Base-by-base conservation (phyloP, 2,113 vertebrate genomes). In the Morone chrysops region DNA sequence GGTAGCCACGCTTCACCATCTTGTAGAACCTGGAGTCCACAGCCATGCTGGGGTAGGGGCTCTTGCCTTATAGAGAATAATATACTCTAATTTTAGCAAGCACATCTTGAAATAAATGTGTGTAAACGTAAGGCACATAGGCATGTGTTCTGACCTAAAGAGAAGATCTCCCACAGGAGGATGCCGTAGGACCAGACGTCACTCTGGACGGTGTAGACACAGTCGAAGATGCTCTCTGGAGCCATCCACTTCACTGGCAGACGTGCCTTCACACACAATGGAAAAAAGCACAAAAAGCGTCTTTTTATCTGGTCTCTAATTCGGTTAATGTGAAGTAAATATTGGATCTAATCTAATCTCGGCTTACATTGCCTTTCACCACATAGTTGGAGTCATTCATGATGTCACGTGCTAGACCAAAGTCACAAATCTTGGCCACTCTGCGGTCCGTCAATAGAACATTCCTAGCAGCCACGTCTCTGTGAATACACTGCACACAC, bases 171-270 rank as follows among this genome's bases (percentile, higher is more conserved):
- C 98, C 98, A 99, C 82, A 99, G 95, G 6, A 99, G 96, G 92
- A 99, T 99, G 61, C 98, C 98, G 0, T 99, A 99, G 53, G 98
- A 99, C 98, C 98, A 99, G 83, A 99, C 98, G 2, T 99, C 98
- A 0, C 98, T 99, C 95, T 99, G 98, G 70, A 97, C 95, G 0
- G 98, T 99, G 94, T 99, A 99, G 72, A 99, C 91, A 18, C 98
- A 99, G 70, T 99, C 97, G 10, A 99, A 99, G 89, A 99, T 99
- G 88, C 98, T 99, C 92, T 99, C 98, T 0, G 98, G 98, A 8
- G 98, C 97, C 98, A 99, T 99, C 98, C 98, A 99, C 85, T 99
- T 99, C 70, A 99, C 98, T 0, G 98, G 98, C 81, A 99, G 94
- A 48, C 97, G 97, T 20, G 98, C 98, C 98, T 99, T 91, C 53